phyloP scores from a whole-genome alignment of 1,140 invertebrate species.

The Zaprionus vittiger region DNA sequence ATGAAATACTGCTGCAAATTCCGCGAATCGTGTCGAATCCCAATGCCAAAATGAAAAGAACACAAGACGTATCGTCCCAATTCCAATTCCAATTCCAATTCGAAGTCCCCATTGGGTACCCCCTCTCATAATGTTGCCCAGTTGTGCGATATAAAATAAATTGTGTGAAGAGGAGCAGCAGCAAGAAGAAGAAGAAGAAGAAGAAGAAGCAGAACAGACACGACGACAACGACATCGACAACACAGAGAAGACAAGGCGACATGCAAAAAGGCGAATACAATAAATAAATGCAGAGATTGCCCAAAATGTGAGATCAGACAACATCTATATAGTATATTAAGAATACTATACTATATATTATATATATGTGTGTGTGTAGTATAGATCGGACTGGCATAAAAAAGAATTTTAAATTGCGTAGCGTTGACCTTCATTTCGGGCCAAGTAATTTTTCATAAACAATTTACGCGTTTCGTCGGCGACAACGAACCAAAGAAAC shows the following conservation, averaged over 20 bases:
- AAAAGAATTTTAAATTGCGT: conserved; percentile 82
- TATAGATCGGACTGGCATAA: conserved; percentile 55
- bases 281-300: conserved; percentile 75
- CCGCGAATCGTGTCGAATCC: neutral
- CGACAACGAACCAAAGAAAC: conserved; percentile 1
- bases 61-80: neutral
- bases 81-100: neutral
- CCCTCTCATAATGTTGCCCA: conserved; percentile 12
- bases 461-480: conserved; percentile 76
- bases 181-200: conserved; percentile 5
- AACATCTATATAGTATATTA: neutral
- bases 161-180: conserved; percentile 41
- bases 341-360: neutral
- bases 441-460: conserved; percentile 82
- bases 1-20: neutral
- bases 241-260: conserved; percentile 13
- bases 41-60: conserved; percentile 6
- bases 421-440: conserved; percentile 79
- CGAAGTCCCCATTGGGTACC: neutral
- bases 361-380: conserved; percentile 13
- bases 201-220: conserved; percentile 17
- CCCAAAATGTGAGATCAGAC: conserved; percentile 23
- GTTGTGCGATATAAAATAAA: conserved; percentile 73
- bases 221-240: neutral
- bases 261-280: conserved; percentile 46